phyloP scores from a whole-genome alignment of 2,113 vertebrate genomes.

The Cervus canadensis region DNA sequence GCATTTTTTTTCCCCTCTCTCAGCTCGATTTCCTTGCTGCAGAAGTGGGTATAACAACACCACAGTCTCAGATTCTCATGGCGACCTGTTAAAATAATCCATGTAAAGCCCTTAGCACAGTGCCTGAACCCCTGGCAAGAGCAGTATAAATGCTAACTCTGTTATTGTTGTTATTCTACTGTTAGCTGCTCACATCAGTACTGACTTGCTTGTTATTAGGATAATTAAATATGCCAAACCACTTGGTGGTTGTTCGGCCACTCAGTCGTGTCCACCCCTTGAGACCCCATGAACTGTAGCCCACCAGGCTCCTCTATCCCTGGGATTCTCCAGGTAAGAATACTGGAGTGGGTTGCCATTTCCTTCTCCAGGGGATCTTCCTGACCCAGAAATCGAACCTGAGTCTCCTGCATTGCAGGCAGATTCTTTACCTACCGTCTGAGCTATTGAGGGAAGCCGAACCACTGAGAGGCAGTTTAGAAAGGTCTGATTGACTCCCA shows the following conservation, averaged over 20 bases:
- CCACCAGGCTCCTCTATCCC: not conserved
- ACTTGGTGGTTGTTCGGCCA: not conserved
- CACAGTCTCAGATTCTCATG: not conserved
- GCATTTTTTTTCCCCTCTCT: not conserved
- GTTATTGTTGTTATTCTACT: rapidly evolving
- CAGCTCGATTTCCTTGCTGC: not conserved
- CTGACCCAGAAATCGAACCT: not conserved
- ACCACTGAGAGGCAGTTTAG: not conserved
- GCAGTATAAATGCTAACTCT: rapidly evolving
- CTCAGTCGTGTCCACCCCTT: not conserved
- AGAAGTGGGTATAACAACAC: too few relatives aligned
- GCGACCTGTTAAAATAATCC: rapidly evolving
- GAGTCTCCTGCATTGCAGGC: not conserved
- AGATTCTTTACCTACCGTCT: not conserved
- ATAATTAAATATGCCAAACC: too few relatives aligned
- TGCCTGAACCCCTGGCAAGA: not conserved
- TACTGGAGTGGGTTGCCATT: not conserved
- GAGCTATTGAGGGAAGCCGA: not conserved
- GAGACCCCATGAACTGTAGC: not conserved
- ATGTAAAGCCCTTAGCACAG: rapidly evolving
- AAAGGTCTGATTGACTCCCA: not conserved
- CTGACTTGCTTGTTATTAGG: not conserved
- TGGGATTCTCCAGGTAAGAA: not conserved
- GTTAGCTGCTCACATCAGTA: not conserved
- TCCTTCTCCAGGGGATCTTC: not conserved